These are phyloP conservation scores for Mimas tiliae DNA, from an alignment of 2,888 invertebrate species.

Conservation along the genomic window DNA sequence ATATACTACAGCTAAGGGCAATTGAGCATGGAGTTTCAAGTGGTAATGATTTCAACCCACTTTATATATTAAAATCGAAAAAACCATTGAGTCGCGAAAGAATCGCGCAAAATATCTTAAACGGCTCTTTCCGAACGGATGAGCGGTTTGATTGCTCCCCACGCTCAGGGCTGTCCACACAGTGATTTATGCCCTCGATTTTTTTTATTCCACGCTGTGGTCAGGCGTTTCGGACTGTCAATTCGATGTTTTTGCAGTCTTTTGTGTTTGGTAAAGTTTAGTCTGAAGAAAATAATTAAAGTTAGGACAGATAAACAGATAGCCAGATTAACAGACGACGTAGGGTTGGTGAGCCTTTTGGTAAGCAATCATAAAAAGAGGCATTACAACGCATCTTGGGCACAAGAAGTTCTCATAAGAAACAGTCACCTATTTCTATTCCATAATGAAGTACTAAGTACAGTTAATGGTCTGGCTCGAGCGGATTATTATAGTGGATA, in stretches of 20 bases:
- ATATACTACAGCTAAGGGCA: background rate
- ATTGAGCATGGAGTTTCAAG: slow-evolving; percentile 14
- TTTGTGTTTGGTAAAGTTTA: background rate
- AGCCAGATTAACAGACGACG: background rate
- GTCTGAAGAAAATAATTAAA: background rate
- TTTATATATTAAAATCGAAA: slow-evolving; percentile 24
- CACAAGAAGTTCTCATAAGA: too few relatives aligned
- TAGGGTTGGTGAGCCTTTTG: too few relatives aligned
- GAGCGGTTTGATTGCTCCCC: slow-evolving; percentile 60
- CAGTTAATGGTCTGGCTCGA: too few relatives aligned
- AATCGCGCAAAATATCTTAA: slow-evolving; percentile 61
- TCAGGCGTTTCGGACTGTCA: background rate
- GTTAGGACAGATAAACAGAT: background rate
- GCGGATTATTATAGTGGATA: too few relatives aligned
- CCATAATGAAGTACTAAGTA: too few relatives aligned
- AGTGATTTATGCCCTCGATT: background rate
- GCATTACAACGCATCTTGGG: too few relatives aligned
- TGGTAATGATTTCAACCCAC: slow-evolving; percentile 18
- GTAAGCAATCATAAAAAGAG: too few relatives aligned
- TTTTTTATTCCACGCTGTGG: slow-evolving; percentile 2
- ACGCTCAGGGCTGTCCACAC: slow-evolving; percentile 43
- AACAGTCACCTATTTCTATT: too few relatives aligned
- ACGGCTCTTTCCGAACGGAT: slow-evolving; percentile 59
- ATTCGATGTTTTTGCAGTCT: background rate
- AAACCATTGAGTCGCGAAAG: slow-evolving; percentile 41